Base-by-base conservation (phyloP, 1,140 invertebrate genomes). In the Scaptomyza graminum region DNA sequence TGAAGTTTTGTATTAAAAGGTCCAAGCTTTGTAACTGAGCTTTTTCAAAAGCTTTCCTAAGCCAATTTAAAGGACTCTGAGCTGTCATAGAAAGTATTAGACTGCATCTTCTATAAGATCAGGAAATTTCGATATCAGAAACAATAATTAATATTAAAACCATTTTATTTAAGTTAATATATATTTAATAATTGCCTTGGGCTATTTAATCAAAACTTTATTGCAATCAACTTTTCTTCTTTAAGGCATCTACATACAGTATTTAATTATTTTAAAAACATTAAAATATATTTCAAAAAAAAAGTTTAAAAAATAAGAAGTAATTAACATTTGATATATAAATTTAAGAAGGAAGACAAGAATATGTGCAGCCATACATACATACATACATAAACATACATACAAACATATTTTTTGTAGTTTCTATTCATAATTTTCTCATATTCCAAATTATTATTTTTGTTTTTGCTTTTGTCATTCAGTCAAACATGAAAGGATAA, bases 141-240 rank as follows among this genome's bases (percentile, higher is more conserved):
- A 22, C 18, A 22, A 22, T 31, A 31, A 31, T 6, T 3, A 31
- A 6, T 34, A 9, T 34, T 9, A 34, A 34, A 34, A 34, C 31
- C 5, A 34, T 34, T 34, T 34, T 1, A 9, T 9, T 31, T 34
- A 1, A 34, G 31, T 34, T 34, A 7, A 54, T 15, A 13, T n/a
- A n/a, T 25, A 25, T 12, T 13, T 31, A 4, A 4, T 55, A 55
- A 31, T 22, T 69, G 71, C 66, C 65, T 74, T 82, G 71, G 74
- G 78, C 74, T 68, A 47, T 44, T 74, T 76, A 55, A 22, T 31
- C 7, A 37, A 70, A 66, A 34, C 7, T 78, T 82, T 82, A 79
- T 74, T 78, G 15, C 37, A 59, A 39, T 57, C 31, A 43, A 51
- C 41, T 44, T n/a, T 22, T 11, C n/a, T n/a, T 31, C 61, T 63